These are phyloP conservation scores for Brachymystax lenok DNA, from an alignment of 2,797 vertebrate species.

Conservation along the genomic window DNA sequence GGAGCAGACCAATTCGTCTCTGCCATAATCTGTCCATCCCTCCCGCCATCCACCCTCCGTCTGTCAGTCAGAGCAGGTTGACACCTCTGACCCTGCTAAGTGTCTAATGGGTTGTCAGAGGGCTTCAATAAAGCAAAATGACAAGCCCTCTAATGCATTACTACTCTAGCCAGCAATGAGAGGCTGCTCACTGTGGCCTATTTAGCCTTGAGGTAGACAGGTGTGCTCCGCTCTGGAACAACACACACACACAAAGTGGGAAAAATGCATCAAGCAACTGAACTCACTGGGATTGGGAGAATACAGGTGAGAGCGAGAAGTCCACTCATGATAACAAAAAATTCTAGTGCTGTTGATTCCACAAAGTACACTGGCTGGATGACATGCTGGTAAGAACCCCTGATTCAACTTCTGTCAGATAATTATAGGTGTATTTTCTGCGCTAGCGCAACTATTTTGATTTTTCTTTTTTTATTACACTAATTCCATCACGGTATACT, in stretches of 20 bases:
- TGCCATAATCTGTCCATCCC: conserved; percentile 65
- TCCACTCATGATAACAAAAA: neutral
- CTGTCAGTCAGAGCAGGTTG: conserved; percentile 67
- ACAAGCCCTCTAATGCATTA: conserved; percentile 75
- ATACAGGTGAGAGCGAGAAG: conserved; percentile 41
- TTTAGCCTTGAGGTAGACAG: conserved; percentile 79
- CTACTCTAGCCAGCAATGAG: conserved; percentile 73
- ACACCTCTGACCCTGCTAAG: conserved; percentile 75
- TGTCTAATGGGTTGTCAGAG: conserved; percentile 76
- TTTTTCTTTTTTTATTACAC: too few species aligned
- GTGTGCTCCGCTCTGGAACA: conserved; percentile 58
- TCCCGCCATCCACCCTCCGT: neutral
- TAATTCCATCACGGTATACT: neutral
- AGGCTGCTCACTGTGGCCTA: conserved; percentile 55
- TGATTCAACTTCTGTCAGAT: neutral
- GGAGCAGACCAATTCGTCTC: conserved; percentile 59
- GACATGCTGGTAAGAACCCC: neutral
- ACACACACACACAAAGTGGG: conserved; percentile 24
- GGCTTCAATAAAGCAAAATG: conserved; percentile 75
- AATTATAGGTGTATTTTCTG: neutral
- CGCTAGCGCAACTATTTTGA: neutral
- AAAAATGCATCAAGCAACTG: conserved; percentile 25
- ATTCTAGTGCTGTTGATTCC: neutral
- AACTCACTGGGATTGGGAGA: conserved; percentile 2
- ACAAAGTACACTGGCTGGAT: neutral